Conservation (phyloP, 2,797 vertebrate species). For the Vespertilio murinus region DNA sequence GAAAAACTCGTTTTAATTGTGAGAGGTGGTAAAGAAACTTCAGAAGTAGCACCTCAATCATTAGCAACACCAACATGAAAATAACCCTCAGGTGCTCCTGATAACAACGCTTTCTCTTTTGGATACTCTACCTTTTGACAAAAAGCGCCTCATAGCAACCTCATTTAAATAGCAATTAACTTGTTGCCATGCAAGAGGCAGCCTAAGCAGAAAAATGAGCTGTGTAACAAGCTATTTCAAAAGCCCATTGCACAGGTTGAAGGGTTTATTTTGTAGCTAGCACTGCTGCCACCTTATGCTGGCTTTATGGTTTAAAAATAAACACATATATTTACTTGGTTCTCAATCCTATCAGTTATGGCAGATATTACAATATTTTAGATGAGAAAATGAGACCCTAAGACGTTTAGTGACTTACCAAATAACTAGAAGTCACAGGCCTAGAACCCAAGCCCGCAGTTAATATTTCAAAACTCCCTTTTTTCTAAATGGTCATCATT, state of each 20-base stretch:
- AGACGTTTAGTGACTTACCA: background rate
- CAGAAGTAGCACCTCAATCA: background rate
- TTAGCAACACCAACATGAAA: background rate
- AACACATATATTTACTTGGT: background rate
- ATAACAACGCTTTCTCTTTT: background rate
- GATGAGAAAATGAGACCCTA: background rate
- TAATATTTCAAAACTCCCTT: constrained; percentile 13
- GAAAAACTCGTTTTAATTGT: constrained; percentile 44
- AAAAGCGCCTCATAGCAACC: background rate
- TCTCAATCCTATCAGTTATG: background rate
- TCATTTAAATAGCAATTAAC: background rate
- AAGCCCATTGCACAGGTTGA: background rate
- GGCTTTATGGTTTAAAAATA: constrained; percentile 7
- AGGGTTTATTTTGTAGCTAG: background rate
- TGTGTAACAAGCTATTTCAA: background rate
- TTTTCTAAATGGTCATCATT: constrained; percentile 10
- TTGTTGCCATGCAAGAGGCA: background rate
- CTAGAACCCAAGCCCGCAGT: background rate
- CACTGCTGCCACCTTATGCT: background rate
- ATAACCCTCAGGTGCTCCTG: background rate
- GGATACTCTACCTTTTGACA: background rate
- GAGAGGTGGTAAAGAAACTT: background rate
- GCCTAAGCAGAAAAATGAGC: background rate
- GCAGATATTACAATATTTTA: background rate
- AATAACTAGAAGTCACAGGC: background rate